Conservation (phyloP, 2,888 invertebrate genomes). For the Gibbula magus region DNA sequence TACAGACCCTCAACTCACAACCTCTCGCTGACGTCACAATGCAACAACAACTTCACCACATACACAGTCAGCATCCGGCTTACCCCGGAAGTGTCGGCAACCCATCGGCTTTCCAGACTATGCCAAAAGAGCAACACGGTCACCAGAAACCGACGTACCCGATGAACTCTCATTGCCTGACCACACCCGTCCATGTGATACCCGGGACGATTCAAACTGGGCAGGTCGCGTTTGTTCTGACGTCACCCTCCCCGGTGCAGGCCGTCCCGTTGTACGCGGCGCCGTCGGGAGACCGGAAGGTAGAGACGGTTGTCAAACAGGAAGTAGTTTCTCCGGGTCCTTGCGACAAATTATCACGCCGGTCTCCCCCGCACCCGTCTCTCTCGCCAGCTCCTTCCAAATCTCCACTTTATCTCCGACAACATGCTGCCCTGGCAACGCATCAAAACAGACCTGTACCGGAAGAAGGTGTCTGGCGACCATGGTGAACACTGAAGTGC, state of each 20-base stretch:
- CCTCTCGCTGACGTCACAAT: conserved; percentile 10
- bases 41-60: not conserved
- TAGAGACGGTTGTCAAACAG: not conserved
- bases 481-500: not conserved
- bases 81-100: not conserved
- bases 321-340: not conserved
- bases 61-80: conserved; percentile 1
- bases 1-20: conserved; percentile 31
- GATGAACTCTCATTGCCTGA: not conserved
- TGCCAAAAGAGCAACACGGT: not conserved
- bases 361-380: not conserved
- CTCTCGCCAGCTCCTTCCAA: not conserved
- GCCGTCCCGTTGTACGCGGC: conserved; percentile 9
- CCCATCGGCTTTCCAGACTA: conserved; percentile 28
- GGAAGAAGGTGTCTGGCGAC: conserved; percentile 14
- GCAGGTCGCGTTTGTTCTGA: conserved; percentile 42
- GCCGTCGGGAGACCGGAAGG: not conserved
- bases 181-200: conserved; percentile 33
- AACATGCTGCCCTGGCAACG: not conserved
- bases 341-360: not conserved
- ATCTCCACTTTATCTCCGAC: not conserved
- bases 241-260: conserved; percentile 25
- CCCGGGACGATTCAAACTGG: conserved; percentile 37
- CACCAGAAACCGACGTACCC: not conserved
- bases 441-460: not conserved